Conservation (phyloP, 2,113 vertebrate species). For the Mormyrus lacerda region DNA sequence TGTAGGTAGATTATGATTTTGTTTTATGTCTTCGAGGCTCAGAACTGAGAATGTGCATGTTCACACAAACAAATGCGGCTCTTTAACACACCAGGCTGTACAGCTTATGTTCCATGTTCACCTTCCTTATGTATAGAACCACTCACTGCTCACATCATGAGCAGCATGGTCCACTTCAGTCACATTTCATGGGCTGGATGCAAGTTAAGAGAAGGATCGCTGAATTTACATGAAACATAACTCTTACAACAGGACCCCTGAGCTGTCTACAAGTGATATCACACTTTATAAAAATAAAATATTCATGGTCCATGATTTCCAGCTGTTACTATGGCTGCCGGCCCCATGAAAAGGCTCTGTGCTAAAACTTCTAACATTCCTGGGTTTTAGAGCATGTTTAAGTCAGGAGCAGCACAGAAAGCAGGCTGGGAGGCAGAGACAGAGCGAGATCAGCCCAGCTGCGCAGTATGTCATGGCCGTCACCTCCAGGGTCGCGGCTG, state of each 20-base stretch:
- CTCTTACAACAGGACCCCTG: background rate
- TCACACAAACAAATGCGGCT: background rate
- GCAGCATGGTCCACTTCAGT: background rate
- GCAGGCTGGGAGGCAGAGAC: background rate
- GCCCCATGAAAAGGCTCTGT: background rate
- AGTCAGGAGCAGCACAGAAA: background rate
- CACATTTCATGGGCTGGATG: background rate
- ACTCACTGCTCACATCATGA: background rate
- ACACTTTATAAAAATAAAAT: background rate
- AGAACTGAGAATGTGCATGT: background rate
- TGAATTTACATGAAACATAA: background rate
- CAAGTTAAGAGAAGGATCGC: background rate
- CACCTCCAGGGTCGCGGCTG: background rate
- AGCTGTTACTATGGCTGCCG: background rate
- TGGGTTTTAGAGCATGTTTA: background rate
- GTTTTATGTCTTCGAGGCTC: background rate
- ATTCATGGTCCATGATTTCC: background rate
- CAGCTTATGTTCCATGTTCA: background rate
- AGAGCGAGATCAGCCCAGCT: background rate
- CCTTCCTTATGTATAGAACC: background rate
- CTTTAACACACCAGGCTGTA: background rate
- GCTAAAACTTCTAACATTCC: background rate
- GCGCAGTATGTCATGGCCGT: background rate
- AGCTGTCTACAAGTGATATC: background rate
- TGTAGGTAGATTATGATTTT: background rate